Base-by-base conservation (phyloP, 2,113 vertebrate genomes). In the Lophura nycthemera region DNA sequence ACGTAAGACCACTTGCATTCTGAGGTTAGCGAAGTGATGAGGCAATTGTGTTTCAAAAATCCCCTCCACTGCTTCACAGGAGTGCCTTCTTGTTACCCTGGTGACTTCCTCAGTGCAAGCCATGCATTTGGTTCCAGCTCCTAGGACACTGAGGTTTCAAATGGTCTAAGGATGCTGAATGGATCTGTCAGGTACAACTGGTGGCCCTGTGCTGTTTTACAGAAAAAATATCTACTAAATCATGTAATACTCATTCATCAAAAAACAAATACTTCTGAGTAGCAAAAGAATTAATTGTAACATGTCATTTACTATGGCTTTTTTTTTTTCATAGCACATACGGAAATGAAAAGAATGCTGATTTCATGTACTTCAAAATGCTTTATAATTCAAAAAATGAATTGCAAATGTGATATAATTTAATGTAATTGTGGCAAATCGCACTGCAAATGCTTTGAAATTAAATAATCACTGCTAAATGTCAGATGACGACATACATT, bases 401-500 rank as follows among this genome's bases (percentile, higher is more conserved):
- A 82, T 74, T 63, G 47, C 34, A 88, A 92, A 86, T 83, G 38
- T 40, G 13, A 77, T 79, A 24, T 54, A 78, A 86, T 94, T 80
- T 73, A 90, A 92, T 69, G 38, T 74, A 91, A 89, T 83, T 85
- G 38, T 43, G 57, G 80, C 27, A 83, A 94, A 95, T 89, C 86
- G 74, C 21, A 73, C 45, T 64, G 21, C 95, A 89, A 97, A 92
- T 91, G 56, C 40, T 88, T 95, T 85, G 86, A 92, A 90, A 95
- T 95, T 80, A 91, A 93, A 69, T 86, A 95, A 93, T 96, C 36
- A 77, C 40, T 63, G 10, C 36, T 75, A 91, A 95, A 95, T 92
- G 22, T 90, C 67, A 81, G 75, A 29, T 77, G 47, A 92, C 66
- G 83, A 43, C 74, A 86, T 34, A 70, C 5, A 88, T 70, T 94